Conservation (phyloP, 2,797 vertebrate genomes). For the Nyctalus aviator region DNA sequence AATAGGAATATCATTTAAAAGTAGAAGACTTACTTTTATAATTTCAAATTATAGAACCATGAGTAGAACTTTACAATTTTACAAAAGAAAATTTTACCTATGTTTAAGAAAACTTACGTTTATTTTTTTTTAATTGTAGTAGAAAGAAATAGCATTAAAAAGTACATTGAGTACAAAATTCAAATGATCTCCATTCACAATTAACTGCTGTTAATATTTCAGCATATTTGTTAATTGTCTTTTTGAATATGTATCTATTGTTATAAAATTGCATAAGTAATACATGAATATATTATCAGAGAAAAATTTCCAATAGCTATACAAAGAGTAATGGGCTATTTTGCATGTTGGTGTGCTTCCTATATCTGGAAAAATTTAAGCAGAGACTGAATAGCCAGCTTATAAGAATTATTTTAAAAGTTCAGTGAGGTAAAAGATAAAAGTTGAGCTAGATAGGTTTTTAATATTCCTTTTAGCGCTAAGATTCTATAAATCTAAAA, state of each 20-base stretch:
- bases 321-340: not conserved
- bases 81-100: not conserved
- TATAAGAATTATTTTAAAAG: not conserved
- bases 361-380: constrained; percentile 27
- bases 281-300: not conserved
- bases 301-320: not conserved
- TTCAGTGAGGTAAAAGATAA: not conserved
- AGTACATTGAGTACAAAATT: constrained; percentile 21
- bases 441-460: constrained; percentile 27
- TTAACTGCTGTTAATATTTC: constrained; percentile 35
- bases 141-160: not conserved
- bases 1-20: constrained; percentile 36
- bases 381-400: not conserved
- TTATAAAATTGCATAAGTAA: constrained; percentile 39
- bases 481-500: constrained; percentile 46
- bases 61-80: not conserved
- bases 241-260: not conserved
- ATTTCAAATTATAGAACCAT: constrained; percentile 45
- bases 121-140: not conserved
- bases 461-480: constrained; percentile 58
- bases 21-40: constrained; percentile 30
- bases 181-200: not conserved
- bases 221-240: constrained; percentile 26
- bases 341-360: not conserved
- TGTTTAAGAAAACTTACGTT: constrained; percentile 28